Percentiles rank a stretch among this genome's conserved stretches.
Conservation (phyloP, 2,113 vertebrate genomes). For the Pelmatolapia mariae region DNA sequence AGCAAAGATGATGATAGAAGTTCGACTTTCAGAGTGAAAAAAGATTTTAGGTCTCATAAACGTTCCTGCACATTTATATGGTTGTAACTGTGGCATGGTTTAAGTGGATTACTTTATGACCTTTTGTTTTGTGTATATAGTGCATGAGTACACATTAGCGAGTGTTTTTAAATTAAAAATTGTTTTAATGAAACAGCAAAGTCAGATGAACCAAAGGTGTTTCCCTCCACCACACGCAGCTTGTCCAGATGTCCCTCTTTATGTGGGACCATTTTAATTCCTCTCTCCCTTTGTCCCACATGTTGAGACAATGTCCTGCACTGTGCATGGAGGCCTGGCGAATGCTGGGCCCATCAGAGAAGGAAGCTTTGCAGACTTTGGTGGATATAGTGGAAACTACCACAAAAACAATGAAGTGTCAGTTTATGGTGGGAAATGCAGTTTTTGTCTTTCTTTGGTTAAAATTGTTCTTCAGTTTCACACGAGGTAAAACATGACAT, state of each 20-base stretch:
- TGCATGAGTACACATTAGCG: neutral
- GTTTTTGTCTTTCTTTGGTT: neutral
- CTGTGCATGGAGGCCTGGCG: neutral
- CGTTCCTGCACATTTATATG: neutral
- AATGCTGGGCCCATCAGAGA: neutral
- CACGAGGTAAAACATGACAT: neutral
- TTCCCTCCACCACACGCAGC: neutral
- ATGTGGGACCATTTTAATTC: neutral
- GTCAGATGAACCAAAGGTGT: neutral
- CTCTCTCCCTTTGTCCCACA: neutral
- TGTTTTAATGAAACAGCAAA: neutral
- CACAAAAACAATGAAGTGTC: neutral
- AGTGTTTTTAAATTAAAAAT: neutral
- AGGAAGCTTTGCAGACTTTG: neutral
- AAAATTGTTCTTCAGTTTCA: neutral
- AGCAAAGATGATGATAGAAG: neutral
- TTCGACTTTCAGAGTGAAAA: neutral
- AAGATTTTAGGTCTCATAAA: neutral
- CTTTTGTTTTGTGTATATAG: neutral
- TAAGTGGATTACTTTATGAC: neutral
- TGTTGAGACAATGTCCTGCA: neutral
- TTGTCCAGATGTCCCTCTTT: neutral
- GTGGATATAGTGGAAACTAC: neutral
- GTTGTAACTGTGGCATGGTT: neutral
- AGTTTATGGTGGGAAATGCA: neutral